These are phyloP conservation scores for Phthorimaea operculella DNA, from an alignment of 1,140 invertebrate species.

Conservation along the genomic window DNA sequence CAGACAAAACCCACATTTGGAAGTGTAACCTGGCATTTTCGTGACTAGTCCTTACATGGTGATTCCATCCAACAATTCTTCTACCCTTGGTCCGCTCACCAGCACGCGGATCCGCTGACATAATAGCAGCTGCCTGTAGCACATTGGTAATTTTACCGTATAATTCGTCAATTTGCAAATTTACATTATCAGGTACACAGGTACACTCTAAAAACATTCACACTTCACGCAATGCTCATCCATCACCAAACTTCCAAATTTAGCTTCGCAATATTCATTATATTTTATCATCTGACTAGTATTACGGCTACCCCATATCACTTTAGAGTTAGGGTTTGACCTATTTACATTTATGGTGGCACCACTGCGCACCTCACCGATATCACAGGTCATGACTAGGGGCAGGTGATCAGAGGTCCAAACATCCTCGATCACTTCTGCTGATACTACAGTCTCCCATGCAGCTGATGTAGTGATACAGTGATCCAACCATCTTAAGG, in stretches of 20 bases:
- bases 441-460: constrained; percentile 1
- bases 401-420: constrained; percentile 7
- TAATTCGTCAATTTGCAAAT: not conserved
- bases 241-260: not conserved
- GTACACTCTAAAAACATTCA: not conserved
- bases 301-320: not conserved
- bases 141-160: not conserved
- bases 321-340: not conserved
- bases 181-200: not conserved
- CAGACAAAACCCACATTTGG: not conserved
- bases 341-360: not conserved
- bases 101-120: not conserved
- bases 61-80: not conserved
- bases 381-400: constrained; percentile 5
- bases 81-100: not conserved
- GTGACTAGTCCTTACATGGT: not conserved
- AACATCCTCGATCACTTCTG: not conserved
- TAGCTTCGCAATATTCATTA: not conserved
- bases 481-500: constrained; percentile 8
- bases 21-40: not conserved
- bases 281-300: not conserved
- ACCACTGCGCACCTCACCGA: not conserved
- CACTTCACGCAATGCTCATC: not conserved
- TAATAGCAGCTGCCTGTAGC: not conserved
- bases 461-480: constrained; percentile 6